phyloP scores from a whole-genome alignment of 2,113 vertebrate genomes.

The Crypturellus undulatus region DNA sequence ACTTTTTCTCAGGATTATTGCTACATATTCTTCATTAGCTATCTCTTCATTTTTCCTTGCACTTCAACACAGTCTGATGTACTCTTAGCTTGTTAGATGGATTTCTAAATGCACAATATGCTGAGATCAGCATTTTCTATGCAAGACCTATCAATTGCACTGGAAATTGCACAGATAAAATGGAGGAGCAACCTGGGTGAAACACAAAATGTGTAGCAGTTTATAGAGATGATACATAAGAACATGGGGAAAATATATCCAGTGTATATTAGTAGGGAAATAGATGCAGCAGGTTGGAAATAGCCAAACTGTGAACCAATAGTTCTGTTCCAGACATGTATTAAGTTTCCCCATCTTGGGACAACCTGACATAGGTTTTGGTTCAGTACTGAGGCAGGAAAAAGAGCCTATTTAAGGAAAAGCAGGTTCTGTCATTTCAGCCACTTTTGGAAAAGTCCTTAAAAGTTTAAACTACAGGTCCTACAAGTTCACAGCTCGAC shows the following conservation, averaged over 20 bases:
- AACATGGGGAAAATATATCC: neutral
- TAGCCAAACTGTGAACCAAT: neutral
- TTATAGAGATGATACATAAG: neutral
- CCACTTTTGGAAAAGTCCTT: neutral
- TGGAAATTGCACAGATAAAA: neutral
- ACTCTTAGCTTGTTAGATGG: neutral
- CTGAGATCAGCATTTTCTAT: neutral
- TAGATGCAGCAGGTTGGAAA: neutral
- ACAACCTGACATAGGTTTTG: neutral
- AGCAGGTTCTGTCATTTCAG: neutral
- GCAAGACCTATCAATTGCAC: neutral
- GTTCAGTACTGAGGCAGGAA: neutral
- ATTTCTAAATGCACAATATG: neutral
- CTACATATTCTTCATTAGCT: neutral
- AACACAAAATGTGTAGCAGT: neutral
- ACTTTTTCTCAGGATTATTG: neutral
- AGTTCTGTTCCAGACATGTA: neutral
- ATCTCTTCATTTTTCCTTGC: neutral
- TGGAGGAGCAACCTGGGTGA: neutral
- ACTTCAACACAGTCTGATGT: neutral
- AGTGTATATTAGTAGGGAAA: neutral
- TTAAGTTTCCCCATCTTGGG: neutral
- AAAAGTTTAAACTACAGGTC: neutral
- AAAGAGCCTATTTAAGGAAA: neutral
- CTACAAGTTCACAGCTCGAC: neutral